These are phyloP conservation scores for Speoplatyrhinus poulsoni DNA, from an alignment of 2,113 vertebrate genomes.

Conservation along the genomic window DNA sequence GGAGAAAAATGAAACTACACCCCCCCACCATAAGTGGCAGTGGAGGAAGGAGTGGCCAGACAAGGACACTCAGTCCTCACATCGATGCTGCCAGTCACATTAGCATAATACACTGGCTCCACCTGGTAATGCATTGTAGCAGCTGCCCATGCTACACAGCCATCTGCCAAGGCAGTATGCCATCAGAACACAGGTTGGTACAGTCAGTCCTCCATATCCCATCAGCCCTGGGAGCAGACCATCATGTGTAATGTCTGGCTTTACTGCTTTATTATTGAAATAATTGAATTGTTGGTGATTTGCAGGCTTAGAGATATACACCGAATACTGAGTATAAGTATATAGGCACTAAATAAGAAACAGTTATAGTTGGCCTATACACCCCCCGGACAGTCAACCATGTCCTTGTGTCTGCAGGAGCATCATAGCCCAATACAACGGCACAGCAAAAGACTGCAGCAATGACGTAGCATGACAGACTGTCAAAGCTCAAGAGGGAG, in stretches of 20 bases:
- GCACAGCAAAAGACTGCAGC: constrained; percentile 42
- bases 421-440: neutral
- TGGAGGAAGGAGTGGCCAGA: constrained; percentile 22
- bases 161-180: constrained; percentile 1
- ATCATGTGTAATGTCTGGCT: no score
- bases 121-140: constrained; percentile 30
- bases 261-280: no score
- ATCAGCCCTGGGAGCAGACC: no score
- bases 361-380: no score
- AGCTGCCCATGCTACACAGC: constrained; percentile 24
- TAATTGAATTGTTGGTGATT: neutral
- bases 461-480: constrained; percentile 51
- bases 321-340: constrained; percentile 3
- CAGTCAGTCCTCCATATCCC: no score
- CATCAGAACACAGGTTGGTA: no score
- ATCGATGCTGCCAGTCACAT: constrained; percentile 34
- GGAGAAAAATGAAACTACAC: constrained; percentile 20
- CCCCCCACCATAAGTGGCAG: constrained; percentile 22
- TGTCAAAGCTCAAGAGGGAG: no score
- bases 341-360: neutral
- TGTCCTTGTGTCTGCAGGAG: neutral
- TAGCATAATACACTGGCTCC: constrained; percentile 31
- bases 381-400: neutral
- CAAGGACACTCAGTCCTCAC: constrained; percentile 54
- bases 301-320: constrained; percentile 19